Base-by-base conservation (phyloP, 2,888 invertebrate genomes). In the Drosophila mimetica region DNA sequence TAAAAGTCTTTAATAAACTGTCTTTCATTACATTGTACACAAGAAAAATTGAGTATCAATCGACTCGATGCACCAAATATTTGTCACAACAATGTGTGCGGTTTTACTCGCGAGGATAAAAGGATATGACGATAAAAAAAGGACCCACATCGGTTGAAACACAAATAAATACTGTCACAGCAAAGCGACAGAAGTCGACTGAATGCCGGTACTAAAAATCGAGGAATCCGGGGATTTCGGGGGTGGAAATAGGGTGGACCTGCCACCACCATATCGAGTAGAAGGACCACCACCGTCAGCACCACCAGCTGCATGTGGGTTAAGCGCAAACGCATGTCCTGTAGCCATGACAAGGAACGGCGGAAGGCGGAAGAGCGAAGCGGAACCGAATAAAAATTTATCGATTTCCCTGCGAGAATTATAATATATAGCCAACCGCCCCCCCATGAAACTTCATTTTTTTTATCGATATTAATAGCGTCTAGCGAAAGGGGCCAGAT, bases 371-470 rank as follows among this genome's bases (percentile, higher is more conserved):
- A 60, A 52, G 64, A 65, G 28, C 67, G 64, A 47, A 32, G 41
- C 75, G 77, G 76, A 85, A 84, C 78, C 70, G 63, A 75, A 80
- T 85, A 78, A 78, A 70, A 85, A 80, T 85, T 72, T 78, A 83
- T 84, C 75, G 83, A 85, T 83, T 82, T 67, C 67, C 58, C 65
- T 67, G 55, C 44, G 36, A 63, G 57, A 46, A 39, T 46, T 57
- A 53, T 39, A 58, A 61, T 39, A 22, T 37, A 39, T 32, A 39
- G 57, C 60, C 46, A 22, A 14, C 30, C n/a, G 39, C 9, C 5
- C 20, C 48, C 7, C 11, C 61, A 60, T 64, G 46, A 42, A 52
- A 37, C 34, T 50, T 46, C 51, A 18, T 51, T 50, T 66, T 66
- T 64, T 46, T 14, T 34, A 32, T 58, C 64, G 30, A 53, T 74